A percentile compares a stretch with the other conserved stretches of the same genome.
phyloP scores from a whole-genome alignment of 2,888 invertebrate species.

The Crematogaster levior region DNA sequence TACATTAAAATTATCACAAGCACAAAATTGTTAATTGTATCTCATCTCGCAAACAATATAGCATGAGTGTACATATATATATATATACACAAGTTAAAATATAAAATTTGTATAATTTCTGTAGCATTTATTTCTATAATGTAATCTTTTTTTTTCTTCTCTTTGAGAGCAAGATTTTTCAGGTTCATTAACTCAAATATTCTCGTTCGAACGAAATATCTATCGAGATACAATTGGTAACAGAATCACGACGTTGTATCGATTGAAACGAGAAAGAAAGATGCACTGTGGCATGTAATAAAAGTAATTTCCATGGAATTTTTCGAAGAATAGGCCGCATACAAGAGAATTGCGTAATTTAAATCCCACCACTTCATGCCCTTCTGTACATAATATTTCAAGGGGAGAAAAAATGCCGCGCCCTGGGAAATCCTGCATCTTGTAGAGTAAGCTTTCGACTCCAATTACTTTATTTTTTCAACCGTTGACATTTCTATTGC shows the following conservation, averaged over 20 bases:
- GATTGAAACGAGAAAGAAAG: slow-evolving; percentile 25
- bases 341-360: slow-evolving; percentile 46
- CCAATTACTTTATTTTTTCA: slow-evolving; percentile 9
- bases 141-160: neutral
- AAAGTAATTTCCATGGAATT: slow-evolving; percentile 41
- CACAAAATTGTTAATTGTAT: slow-evolving; percentile 29
- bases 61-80: neutral
- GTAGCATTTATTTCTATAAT: neutral
- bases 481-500: neutral
- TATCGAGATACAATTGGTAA: slow-evolving; percentile 39
- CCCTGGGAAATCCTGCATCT: slow-evolving; percentile 33
- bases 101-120: neutral
- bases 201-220: slow-evolving; percentile 18
- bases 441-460: neutral
- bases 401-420: slow-evolving; percentile 60
- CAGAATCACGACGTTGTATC: slow-evolving; percentile 15
- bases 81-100: slow-evolving; percentile 3
- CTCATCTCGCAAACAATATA: slow-evolving; percentile 15
- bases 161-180: neutral
- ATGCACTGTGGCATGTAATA: slow-evolving; percentile 40
- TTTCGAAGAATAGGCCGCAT: slow-evolving; percentile 15
- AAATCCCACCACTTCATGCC: slow-evolving; percentile 40
- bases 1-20: slow-evolving; percentile 14
- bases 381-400: slow-evolving; percentile 65
- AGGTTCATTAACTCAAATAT: slow-evolving; percentile 3